phyloP scores from a whole-genome alignment of 2,797 vertebrate species.

The Cercopithecus neglectus region DNA sequence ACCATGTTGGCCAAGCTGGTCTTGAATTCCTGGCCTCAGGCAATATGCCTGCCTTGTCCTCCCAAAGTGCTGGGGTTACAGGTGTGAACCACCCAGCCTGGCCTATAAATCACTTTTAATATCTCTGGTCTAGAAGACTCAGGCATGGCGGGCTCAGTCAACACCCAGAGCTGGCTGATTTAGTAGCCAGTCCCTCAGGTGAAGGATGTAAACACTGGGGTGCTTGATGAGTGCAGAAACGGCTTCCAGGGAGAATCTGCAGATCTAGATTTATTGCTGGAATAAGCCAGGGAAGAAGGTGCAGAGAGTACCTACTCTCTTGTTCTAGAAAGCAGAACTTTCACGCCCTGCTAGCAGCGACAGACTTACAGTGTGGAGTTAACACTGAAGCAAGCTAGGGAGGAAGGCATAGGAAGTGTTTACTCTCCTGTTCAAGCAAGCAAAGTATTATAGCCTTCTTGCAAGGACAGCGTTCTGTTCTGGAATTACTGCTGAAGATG shows the following conservation, averaged over 20 bases:
- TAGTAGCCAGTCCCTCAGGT: neutral
- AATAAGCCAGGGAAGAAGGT: neutral
- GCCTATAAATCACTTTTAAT: neutral
- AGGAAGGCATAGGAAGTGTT: no score
- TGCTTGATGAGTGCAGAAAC: neutral
- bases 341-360: neutral
- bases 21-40: neutral
- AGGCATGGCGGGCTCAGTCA: neutral
- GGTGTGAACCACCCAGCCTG: neutral
- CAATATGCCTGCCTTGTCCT: neutral
- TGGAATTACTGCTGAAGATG: neutral
- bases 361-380: neutral
- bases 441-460: neutral
- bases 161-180: neutral
- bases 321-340: neutral
- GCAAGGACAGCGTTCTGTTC: neutral
- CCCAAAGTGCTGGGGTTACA: neutral
- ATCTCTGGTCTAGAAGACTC: neutral
- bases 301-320: neutral
- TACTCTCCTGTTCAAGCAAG: neutral
- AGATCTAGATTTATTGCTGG: neutral
- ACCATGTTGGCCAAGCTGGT: neutral
- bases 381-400: neutral
- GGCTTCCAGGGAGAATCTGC: neutral
- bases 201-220: neutral